A percentile compares a stretch with the other conserved stretches of the same genome.
Conservation (phyloP, 2,113 vertebrate species). For the Fregetta grallaria region DNA sequence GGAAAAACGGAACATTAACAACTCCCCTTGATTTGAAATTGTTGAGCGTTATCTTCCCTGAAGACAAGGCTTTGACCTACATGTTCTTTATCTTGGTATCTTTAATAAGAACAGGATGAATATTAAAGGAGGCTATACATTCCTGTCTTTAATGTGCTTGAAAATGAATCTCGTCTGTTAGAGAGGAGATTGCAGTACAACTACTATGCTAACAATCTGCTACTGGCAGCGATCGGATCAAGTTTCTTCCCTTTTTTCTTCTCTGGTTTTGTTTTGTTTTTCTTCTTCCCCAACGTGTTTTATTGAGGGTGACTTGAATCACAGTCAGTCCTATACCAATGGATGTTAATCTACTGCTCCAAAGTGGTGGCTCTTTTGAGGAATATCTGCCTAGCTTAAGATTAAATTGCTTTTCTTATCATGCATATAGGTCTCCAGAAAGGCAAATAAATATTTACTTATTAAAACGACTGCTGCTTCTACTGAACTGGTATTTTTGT, state of each 20-base stretch:
- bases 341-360: slow-evolving; percentile 9
- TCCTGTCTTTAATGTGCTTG: background rate
- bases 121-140: background rate
- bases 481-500: slow-evolving; percentile 17
- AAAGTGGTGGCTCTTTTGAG: background rate
- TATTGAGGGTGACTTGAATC: background rate
- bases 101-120: background rate
- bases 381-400: background rate
- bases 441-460: slow-evolving; percentile 53
- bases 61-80: slow-evolving; percentile 32
- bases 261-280: background rate
- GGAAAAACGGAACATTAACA: background rate
- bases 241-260: background rate
- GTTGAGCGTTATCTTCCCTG: background rate
- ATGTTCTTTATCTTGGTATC: background rate
- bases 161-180: slow-evolving; percentile 10
- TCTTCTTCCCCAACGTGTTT: background rate
- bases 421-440: background rate
- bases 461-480: slow-evolving; percentile 32
- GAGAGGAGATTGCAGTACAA: background rate
- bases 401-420: slow-evolving; percentile 49
- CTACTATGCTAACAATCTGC: background rate
- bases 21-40: background rate
- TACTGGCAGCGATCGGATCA: background rate
- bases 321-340: background rate